Evolutionary conservation across 2,888 invertebrate species (phyloP).

Genomic region (Watsonalla binaria): DNA sequence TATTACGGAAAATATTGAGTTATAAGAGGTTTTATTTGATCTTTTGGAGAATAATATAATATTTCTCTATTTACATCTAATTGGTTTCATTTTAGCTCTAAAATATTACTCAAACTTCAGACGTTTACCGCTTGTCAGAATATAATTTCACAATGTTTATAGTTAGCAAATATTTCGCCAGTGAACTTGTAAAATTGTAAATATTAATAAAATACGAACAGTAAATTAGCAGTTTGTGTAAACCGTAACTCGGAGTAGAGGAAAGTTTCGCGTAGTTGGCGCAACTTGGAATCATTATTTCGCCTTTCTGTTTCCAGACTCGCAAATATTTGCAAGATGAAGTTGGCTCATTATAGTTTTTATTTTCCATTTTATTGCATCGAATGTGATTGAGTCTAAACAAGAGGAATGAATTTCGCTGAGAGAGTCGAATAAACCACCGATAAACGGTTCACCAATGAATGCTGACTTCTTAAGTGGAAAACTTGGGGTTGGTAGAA

Average conservation of each 20-base stretch:
- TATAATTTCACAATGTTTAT: background rate
- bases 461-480: constrained; percentile 52
- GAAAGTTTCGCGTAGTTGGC: constrained; percentile 30
- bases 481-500: constrained; percentile 59
- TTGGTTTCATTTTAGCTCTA: too few relatives aligned
- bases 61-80: too few relatives aligned
- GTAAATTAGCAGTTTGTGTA: constrained; percentile 41
- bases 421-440: constrained; percentile 40
- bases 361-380: constrained; percentile 61
- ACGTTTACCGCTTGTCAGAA: background rate
- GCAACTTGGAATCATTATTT: constrained; percentile 42
- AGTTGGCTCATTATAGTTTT: constrained; percentile 66
- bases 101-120: background rate
- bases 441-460: constrained; percentile 59
- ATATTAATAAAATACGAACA: constrained; percentile 29
- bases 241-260: constrained; percentile 28
- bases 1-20: too few relatives aligned
- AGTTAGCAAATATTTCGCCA: constrained; percentile 9
- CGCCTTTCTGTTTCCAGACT: constrained; percentile 37
- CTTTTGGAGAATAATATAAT: too few relatives aligned
- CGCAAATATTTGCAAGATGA: constrained; percentile 63
- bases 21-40: too few relatives aligned
- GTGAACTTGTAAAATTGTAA: constrained; percentile 11
- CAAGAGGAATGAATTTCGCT: constrained; percentile 55
- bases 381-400: constrained; percentile 67